Evolutionary conservation across 2,113 vertebrate species (phyloP).

Genomic region (Solea solea): DNA sequence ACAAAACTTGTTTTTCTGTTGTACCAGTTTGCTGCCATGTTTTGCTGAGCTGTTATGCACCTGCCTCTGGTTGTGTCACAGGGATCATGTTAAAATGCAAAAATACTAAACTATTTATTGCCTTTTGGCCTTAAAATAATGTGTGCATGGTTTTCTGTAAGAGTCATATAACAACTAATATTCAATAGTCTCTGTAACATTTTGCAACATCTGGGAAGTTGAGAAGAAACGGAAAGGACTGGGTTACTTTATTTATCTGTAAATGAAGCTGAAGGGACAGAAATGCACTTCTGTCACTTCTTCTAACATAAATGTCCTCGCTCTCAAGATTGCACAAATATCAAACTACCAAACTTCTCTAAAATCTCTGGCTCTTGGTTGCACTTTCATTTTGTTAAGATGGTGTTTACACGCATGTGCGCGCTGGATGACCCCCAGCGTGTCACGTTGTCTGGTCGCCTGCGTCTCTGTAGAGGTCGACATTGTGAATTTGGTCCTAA

Average conservation of each 20-base stretch:
- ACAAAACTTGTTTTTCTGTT: too few species aligned
- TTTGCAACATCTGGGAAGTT: not conserved
- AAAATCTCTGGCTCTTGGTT: not conserved
- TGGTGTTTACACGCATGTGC: conserved; percentile 35
- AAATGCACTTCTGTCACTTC: not conserved
- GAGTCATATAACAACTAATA: too few species aligned
- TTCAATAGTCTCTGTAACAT: not conserved
- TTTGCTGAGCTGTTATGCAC: too few species aligned
- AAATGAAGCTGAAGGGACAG: not conserved
- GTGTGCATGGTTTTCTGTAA: not conserved
- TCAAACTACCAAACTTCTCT: conserved; percentile 28
- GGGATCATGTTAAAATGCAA: too few species aligned
- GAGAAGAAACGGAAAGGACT: not conserved
- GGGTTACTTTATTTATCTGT: too few species aligned
- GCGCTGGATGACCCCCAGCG: not conserved
- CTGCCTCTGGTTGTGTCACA: too few species aligned
- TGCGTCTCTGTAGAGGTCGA: conserved; percentile 10
- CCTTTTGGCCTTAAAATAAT: not conserved
- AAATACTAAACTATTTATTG: too few species aligned
- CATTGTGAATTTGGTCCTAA: conserved; percentile 58
- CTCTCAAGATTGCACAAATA: conserved; percentile 5
- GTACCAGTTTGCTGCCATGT: too few species aligned
- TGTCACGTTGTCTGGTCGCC: conserved; percentile 33
- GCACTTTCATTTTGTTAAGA: conserved; percentile 10
- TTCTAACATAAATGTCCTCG: not conserved